Percentiles rank a stretch among this genome's conserved stretches.
Conservation (phyloP, 2,797 vertebrate species). For the Alca torda region DNA sequence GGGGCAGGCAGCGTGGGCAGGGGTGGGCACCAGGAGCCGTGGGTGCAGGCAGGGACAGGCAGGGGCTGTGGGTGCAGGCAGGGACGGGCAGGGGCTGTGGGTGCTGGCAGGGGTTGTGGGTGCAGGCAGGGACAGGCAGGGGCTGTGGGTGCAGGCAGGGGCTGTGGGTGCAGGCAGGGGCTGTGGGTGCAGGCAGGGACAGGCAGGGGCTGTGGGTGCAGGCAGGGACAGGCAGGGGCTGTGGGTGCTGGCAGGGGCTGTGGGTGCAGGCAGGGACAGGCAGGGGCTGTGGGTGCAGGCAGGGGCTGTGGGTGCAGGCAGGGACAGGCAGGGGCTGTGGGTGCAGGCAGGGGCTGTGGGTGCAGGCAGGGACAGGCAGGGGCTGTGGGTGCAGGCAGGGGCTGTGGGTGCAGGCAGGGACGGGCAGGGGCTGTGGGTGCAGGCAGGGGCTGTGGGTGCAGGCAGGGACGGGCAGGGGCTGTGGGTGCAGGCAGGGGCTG, state of each 20-base stretch:
- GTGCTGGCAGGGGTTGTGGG: neutral
- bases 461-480: neutral
- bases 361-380: neutral
- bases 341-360: neutral
- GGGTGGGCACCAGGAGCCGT: neutral
- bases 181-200: too few species aligned
- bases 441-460: neutral
- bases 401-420: neutral
- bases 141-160: neutral
- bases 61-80: neutral
- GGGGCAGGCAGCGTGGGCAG: neutral
- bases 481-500: neutral
- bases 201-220: neutral
- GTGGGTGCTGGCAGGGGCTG: neutral
- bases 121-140: neutral
- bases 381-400: neutral
- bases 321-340: neutral
- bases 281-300: neutral
- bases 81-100: too few species aligned
- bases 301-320: neutral
- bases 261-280: neutral
- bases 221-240: neutral
- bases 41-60: neutral
- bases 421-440: neutral
- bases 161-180: neutral